Conservation (phyloP, 2,797 vertebrate species). For the Melanotaenia parkinsoni region DNA sequence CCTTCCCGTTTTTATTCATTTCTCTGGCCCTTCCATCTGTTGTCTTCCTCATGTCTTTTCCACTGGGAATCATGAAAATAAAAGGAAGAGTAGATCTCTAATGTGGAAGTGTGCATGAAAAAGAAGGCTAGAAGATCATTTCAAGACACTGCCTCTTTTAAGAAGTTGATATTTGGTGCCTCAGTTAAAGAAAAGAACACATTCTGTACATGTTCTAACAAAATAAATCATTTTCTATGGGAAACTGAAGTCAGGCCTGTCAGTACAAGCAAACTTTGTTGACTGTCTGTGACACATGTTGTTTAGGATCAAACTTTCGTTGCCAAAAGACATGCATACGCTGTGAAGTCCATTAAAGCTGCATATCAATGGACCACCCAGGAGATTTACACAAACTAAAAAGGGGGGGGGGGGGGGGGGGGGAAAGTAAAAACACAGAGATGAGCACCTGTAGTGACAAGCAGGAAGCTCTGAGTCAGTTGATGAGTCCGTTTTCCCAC, state of each 20-base stretch:
- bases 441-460: constrained; percentile 50
- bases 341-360: constrained; percentile 66
- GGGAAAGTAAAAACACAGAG: constrained; percentile 43
- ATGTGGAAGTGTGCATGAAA: not conserved
- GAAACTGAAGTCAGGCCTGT: constrained; percentile 55
- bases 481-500: constrained; percentile 70
- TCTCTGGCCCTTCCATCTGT: constrained; percentile 28
- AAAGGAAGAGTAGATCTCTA: not conserved
- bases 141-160: not conserved
- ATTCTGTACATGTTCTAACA: constrained; percentile 15
- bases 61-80: constrained; percentile 24
- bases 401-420: constrained; percentile 13
- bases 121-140: not conserved
- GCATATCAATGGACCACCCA: constrained; percentile 83
- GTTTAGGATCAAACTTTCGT: constrained; percentile 71
- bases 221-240: constrained; percentile 36
- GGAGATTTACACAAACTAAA: constrained; percentile 70
- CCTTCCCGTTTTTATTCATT: constrained; percentile 51
- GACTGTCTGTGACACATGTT: constrained; percentile 65
- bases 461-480: constrained; percentile 57
- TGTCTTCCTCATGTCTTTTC: constrained; percentile 55
- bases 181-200: constrained; percentile 17
- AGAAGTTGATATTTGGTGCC: not conserved
- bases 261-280: constrained; percentile 58
- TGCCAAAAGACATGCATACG: constrained; percentile 63